Base-by-base conservation (phyloP, 2,888 invertebrate species). In the Automeris io region DNA sequence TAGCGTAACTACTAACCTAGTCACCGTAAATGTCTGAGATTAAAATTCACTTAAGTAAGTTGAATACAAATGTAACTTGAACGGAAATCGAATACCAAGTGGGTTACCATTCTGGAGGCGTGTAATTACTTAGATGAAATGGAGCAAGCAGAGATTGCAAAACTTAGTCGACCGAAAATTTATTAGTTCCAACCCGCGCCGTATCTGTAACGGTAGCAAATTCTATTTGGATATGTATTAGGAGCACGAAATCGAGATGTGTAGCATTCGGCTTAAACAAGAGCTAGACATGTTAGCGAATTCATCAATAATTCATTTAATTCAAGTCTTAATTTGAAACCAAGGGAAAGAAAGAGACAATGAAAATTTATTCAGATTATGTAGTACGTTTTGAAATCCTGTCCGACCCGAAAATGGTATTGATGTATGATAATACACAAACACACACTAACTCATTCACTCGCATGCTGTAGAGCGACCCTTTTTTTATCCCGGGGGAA, bases 191-290 rank as follows among this genome's bases (percentile, higher is more conserved):
- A 45, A 40, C 42, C 41, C 36, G 42, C 39, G 41, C 36, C 40
- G 48, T 42, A 48, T 54, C 43, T 45, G 48, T 54, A 51, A 41
- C 40, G 45, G 48, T 48, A 42, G 37, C 26, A 41, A 45, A 47
- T 54, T 49, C 47, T 45, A 47, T 56, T 54, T 51, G 48, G 46
- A 42, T 40, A 39, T 44, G 49, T 49, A 51, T 54, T 51, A 42
- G 51, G 41, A 41, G 32, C 36, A 41, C 42, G 34, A 38, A 38
- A 37, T 42, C 37, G 29, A 26, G 11, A 29, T 34, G 26, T 21
- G 19, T 19, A 25, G 19, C 13, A 34, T 39, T 34, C 41, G 9
- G 32, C 5, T 11, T 2, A 21, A 12, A 25, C 13, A 8, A 40
- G 46, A 49, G 46, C 23, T 43, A 44, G 8, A 34, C n/a, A 36